Conservation (phyloP, 2,113 vertebrate genomes). For the Gavialis gangeticus region DNA sequence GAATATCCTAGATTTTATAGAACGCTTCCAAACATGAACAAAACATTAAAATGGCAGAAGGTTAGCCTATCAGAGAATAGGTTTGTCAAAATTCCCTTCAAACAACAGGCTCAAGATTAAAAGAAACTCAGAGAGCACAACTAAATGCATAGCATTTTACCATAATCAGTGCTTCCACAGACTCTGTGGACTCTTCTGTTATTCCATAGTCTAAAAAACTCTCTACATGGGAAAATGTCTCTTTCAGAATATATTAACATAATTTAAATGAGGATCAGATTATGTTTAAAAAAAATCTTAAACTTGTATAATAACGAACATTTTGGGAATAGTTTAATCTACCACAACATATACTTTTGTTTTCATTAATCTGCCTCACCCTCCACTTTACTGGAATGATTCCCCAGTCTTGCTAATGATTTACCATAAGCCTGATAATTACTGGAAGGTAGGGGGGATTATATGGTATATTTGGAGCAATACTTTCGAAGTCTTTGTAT, state of each 20-base stretch:
- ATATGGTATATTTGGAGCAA: conserved; percentile 58
- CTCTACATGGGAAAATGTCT: conserved; percentile 55
- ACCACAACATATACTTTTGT: conserved; percentile 57
- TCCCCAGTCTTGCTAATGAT: conserved; percentile 38
- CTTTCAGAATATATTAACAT: conserved; percentile 58
- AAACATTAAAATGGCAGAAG: conserved; percentile 58
- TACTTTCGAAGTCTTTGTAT: conserved; percentile 53
- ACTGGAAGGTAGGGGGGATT: conserved; percentile 64
- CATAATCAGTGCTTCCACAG: conserved; percentile 72
- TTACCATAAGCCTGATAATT: conserved; percentile 56
- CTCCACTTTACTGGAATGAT: conserved; percentile 16
- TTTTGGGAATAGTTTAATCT: conserved; percentile 54
- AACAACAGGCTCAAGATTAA: conserved; percentile 61
- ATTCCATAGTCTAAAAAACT: conserved; percentile 68
- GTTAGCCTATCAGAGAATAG: conserved; percentile 47
- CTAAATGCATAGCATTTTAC: conserved; percentile 81
- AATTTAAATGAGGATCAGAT: conserved; percentile 47
- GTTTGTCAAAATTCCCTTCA: conserved; percentile 60
- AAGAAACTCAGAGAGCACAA: conserved; percentile 72
- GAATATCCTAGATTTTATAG: conserved; percentile 18
- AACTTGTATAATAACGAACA: conserved; percentile 67
- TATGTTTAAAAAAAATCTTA: conserved; percentile 59
- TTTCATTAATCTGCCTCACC: conserved; percentile 33
- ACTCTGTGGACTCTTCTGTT: conserved; percentile 74
- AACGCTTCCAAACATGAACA: conserved; percentile 48